Evolutionary conservation across 2,113 vertebrate genomes (phyloP).

Genomic region (Jacana jacana): DNA sequence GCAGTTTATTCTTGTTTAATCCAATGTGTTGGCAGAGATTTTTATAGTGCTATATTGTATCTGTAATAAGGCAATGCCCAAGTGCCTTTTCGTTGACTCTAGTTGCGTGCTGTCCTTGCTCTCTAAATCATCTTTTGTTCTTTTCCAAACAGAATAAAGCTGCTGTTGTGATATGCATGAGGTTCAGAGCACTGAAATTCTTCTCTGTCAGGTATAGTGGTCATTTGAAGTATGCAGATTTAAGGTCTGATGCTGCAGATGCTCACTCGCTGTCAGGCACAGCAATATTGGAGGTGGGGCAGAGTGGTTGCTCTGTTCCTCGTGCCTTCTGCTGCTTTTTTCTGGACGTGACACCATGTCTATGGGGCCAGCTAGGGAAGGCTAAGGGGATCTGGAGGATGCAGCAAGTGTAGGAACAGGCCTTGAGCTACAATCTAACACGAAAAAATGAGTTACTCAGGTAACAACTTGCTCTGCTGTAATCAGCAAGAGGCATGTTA

Average conservation of each 20-base stretch:
- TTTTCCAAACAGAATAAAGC: neutral
- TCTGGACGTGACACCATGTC: neutral
- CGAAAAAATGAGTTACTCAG: neutral
- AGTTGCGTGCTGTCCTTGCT: neutral
- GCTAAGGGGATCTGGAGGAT: neutral
- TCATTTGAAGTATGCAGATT: neutral
- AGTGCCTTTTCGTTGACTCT: neutral
- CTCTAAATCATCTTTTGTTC: neutral
- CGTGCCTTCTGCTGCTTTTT: neutral
- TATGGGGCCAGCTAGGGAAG: accelerated
- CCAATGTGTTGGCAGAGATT: neutral
- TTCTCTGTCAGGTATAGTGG: neutral
- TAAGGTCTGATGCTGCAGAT: neutral
- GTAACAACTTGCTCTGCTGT: neutral
- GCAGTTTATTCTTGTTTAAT: neutral
- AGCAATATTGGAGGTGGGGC: neutral
- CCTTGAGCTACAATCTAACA: neutral
- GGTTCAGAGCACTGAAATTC: neutral
- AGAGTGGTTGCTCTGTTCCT: neutral
- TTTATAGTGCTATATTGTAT: neutral
- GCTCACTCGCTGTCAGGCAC: neutral
- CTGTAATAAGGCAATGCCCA: neutral
- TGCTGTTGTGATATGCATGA: neutral
- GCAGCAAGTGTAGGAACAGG: neutral
- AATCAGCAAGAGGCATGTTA: neutral